phyloP scores from a whole-genome alignment of 2,797 vertebrate genomes.

The Pogoniulus pusillus region DNA sequence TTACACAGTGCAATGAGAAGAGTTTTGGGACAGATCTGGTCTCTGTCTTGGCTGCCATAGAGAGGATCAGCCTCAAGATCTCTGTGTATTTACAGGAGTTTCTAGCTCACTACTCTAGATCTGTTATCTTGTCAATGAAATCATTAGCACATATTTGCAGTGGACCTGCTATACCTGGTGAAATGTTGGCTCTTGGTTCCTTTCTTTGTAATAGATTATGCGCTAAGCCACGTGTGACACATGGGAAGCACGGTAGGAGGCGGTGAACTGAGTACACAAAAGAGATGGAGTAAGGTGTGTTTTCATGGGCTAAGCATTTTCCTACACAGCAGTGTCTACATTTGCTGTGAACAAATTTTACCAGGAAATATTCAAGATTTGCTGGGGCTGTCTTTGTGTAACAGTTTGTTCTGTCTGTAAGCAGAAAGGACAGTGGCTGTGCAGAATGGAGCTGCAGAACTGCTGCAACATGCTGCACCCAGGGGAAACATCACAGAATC shows the following conservation, averaged over 20 bases:
- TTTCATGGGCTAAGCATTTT: background rate
- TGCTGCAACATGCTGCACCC: background rate
- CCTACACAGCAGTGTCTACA: background rate
- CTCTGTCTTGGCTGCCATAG: background rate
- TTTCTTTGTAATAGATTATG: background rate
- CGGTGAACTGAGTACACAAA: background rate
- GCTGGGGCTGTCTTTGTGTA: background rate
- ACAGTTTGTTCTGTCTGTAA: background rate
- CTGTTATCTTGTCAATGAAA: background rate
- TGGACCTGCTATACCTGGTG: background rate
- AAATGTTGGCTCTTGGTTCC: background rate
- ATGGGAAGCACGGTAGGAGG: background rate
- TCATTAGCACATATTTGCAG: background rate
- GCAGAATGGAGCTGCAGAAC: background rate
- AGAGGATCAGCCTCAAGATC: background rate
- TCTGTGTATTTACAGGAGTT: background rate
- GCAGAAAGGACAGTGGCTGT: background rate
- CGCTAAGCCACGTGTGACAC: background rate
- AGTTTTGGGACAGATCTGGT: background rate
- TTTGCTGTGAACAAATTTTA: background rate
- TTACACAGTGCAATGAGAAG: background rate
- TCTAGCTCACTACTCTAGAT: background rate
- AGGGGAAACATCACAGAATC: background rate
- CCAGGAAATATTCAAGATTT: background rate
- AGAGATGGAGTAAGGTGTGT: background rate